A percentile compares a stretch with the other conserved stretches of the same genome.
These are phyloP conservation scores for Sebastes diaconus DNA, from an alignment of 2,797 vertebrate genomes.

Conservation along the genomic window DNA sequence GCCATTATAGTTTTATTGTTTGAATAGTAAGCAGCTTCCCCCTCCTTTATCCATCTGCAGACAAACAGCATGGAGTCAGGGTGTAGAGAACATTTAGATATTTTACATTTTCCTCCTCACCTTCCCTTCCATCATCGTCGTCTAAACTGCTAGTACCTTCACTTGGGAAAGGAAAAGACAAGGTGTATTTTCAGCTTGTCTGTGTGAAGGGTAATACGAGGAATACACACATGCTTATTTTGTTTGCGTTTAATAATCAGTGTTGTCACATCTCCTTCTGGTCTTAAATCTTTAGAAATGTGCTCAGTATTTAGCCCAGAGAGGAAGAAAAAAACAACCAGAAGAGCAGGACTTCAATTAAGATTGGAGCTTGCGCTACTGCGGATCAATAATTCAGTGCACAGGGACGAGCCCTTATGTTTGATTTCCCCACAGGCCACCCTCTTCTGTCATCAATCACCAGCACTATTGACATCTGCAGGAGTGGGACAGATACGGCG, in stretches of 20 bases:
- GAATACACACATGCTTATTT: background rate
- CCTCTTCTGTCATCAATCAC: slow-evolving; percentile 31
- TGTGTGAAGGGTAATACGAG: background rate
- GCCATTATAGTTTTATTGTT: background rate
- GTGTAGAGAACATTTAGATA: background rate
- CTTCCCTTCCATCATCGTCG: background rate
- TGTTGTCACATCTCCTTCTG: background rate
- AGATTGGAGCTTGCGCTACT: background rate
- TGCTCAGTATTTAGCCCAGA: background rate
- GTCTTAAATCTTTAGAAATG: background rate
- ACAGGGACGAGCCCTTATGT: slow-evolving; percentile 12
- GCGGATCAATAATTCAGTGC: slow-evolving; percentile 46
- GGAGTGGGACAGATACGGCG: background rate
- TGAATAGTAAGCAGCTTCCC: background rate
- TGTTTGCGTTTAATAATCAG: background rate
- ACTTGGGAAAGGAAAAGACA: background rate
- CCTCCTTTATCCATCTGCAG: background rate
- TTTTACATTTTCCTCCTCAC: background rate
- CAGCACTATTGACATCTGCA: slow-evolving; percentile 25
- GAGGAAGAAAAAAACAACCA: background rate
- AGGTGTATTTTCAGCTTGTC: background rate
- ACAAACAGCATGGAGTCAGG: background rate
- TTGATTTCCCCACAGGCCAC: slow-evolving; percentile 53
- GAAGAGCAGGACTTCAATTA: background rate
- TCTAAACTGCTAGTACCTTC: background rate